Conservation (phyloP, 1,140 invertebrate species). For the Bombus balteatus region DNA sequence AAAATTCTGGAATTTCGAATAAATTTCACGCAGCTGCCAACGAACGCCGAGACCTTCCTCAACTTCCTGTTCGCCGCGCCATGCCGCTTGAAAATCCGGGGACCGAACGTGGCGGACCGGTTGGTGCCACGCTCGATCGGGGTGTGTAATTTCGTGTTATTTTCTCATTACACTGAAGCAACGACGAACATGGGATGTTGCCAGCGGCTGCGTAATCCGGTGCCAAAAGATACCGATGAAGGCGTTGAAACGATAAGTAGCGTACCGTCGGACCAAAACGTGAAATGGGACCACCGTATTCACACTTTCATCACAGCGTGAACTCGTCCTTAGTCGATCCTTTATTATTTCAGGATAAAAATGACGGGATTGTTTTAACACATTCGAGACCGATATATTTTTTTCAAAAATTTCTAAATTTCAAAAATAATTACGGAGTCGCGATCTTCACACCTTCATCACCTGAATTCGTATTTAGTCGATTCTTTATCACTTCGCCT, state of each 20-base stretch:
- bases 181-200: constrained; percentile 41
- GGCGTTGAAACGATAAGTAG: constrained; percentile 54
- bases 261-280: constrained; percentile 18
- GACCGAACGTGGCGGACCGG: constrained; percentile 14
- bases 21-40: constrained; percentile 19
- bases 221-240: constrained; percentile 55
- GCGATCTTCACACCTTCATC: too few species aligned
- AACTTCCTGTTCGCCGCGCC: background rate
- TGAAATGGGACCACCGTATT: background rate
- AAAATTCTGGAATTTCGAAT: constrained; percentile 3
- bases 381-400: background rate
- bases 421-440: too few species aligned
- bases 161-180: constrained; percentile 66
- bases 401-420: background rate
- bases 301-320: background rate
- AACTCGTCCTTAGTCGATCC: background rate
- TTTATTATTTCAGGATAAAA: background rate
- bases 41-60: constrained; percentile 16
- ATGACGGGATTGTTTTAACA: background rate
- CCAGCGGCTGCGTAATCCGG: constrained; percentile 55
- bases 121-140: constrained; percentile 45
- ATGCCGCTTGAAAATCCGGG: constrained; percentile 17
- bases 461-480: too few species aligned
- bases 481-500: too few species aligned
- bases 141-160: constrained; percentile 75